These are phyloP conservation scores for Cryptops parisi DNA, from an alignment of 2,888 invertebrate genomes.

Conservation along the genomic window DNA sequence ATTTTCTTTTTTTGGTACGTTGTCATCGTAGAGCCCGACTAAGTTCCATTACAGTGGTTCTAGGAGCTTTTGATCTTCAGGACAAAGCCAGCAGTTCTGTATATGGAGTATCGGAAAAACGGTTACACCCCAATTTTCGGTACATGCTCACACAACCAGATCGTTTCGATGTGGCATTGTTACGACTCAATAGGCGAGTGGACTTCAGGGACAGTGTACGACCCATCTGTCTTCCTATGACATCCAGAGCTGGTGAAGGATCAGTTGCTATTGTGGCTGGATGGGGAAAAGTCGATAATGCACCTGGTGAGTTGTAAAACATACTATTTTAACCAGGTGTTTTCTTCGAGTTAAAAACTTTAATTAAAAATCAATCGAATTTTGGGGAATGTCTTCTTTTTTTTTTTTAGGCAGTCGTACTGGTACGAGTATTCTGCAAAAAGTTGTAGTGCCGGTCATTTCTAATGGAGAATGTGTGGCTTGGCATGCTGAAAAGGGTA, in stretches of 20 bases:
- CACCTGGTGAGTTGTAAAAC: slow-evolving; percentile 29
- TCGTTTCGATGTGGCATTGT: slow-evolving; percentile 55
- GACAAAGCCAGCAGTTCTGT: slow-evolving; percentile 50
- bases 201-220: slow-evolving; percentile 49
- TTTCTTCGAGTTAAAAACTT: too few species aligned
- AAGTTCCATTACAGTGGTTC: slow-evolving; percentile 56
- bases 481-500: slow-evolving; percentile 69
- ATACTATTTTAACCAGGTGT: too few species aligned
- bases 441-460: slow-evolving; percentile 65
- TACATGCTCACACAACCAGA: slow-evolving; percentile 71
- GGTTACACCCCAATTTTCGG: slow-evolving; percentile 64
- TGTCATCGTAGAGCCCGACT: slow-evolving; percentile 44
- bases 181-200: slow-evolving; percentile 54
- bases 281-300: slow-evolving; percentile 63
- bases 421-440: slow-evolving; percentile 63
- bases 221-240: slow-evolving; percentile 60
- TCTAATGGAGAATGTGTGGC: slow-evolving; percentile 58
- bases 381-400: slow-evolving; percentile 4
- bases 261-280: slow-evolving; percentile 56
- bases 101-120: slow-evolving; percentile 53
- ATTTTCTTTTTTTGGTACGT: neutral
- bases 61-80: slow-evolving; percentile 66
- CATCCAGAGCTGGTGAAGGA: slow-evolving; percentile 34
- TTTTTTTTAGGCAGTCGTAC: slow-evolving; percentile 40
- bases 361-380: too few species aligned